Conservation (phyloP, 1,140 invertebrate species). For the Psix sp. region DNA sequence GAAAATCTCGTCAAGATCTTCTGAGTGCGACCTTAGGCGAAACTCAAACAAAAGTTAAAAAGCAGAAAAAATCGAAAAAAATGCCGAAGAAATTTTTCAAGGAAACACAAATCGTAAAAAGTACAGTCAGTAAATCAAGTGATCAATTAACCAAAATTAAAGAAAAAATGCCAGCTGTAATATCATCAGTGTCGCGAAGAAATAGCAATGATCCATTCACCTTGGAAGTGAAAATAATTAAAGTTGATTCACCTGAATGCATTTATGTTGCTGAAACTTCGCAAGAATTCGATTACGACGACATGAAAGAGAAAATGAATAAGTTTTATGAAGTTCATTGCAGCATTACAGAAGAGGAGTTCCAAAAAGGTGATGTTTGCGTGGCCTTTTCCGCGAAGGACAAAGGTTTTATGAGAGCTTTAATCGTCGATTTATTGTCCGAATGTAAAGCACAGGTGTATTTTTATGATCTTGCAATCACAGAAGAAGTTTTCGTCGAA, state of each 20-base stretch:
- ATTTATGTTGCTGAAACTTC: slow-evolving; percentile 76
- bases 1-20: no score
- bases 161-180: slow-evolving; percentile 8
- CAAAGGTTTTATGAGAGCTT: slow-evolving; percentile 77
- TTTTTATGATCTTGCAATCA: slow-evolving; percentile 77
- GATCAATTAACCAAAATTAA: not conserved
- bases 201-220: slow-evolving; percentile 76
- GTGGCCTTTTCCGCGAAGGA: slow-evolving; percentile 73
- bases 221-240: slow-evolving; percentile 74
- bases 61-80: no score
- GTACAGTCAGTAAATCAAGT: not conserved
- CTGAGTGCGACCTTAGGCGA: no score
- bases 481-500: slow-evolving; percentile 70
- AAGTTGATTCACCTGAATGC: slow-evolving; percentile 75
- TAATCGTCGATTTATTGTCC: slow-evolving; percentile 70
- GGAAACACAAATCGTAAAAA: no score
- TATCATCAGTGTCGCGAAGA: not conserved
- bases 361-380: slow-evolving; percentile 71
- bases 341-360: slow-evolving; percentile 52
- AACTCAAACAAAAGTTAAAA: no score
- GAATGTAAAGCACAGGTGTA: slow-evolving; percentile 71
- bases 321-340: slow-evolving; percentile 73
- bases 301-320: slow-evolving; percentile 71
- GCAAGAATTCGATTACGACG: slow-evolving; percentile 58
- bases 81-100: no score